Base-by-base conservation (phyloP, 2,113 vertebrate genomes). In the Hemiscyllium ocellatum region DNA sequence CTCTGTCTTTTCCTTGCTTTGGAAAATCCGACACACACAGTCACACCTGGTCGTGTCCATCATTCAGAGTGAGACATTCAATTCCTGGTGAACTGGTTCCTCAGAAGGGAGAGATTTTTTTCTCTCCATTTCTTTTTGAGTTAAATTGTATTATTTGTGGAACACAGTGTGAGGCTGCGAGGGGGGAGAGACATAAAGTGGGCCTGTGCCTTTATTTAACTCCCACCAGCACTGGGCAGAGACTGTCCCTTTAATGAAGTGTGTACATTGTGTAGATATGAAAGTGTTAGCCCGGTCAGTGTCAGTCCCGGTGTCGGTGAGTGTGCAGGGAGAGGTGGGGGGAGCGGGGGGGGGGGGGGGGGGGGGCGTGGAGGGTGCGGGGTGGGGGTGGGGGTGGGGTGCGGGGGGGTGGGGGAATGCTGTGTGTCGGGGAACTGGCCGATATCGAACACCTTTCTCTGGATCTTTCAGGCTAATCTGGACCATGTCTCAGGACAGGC, bases 401-500 rank as follows among this genome's bases (percentile, higher is more conserved):
- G n/a, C n/a, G n/a, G n/a, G n/a, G n/a, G n/a, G n/a, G n/a, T n/a
- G n/a, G n/a, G n/a, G n/a, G n/a, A n/a, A n/a, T 47, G 42, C 42
- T 47, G 42, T 47, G 42, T 47, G 42, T 47, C 42, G 42, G 42
- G 6, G 29, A 85, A 13, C 80, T 6, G 17, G 13, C 15, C 37
- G 37, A 17, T 85, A 47, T 85, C 17, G 10, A 19, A 85, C 13
- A 47, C 80, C 1, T 20, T 20, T 50, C 52, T 52, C 29, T 93
- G 29, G 56, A 8, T 33, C 66, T 83, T 33, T 19, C 89, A 65
- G 89, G 61, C 29, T n/a, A 17, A 66, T 52, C 2, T 6, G 87
- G 24, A 72, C 66, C 2, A 97, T 97, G 96, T 96, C 96, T n/a
- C 61, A 68, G 90, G 97, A 98, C 96, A 96, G 98, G 96, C 96